phyloP scores from a whole-genome alignment of 2,888 invertebrate species.

The Limnephilus marmoratus region DNA sequence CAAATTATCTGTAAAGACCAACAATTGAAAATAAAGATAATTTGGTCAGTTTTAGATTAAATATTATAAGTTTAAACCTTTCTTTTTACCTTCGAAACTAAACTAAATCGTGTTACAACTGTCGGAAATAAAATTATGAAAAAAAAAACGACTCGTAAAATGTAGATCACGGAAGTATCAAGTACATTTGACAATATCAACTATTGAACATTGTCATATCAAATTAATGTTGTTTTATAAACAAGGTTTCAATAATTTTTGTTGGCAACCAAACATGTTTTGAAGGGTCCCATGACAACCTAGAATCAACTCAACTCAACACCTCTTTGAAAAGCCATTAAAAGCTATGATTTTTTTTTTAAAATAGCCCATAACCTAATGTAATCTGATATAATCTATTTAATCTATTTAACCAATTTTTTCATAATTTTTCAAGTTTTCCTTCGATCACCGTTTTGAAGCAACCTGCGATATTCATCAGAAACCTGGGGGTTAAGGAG shows the following conservation, averaged over 20 bases:
- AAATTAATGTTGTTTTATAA: background rate
- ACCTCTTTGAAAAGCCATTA: too few species aligned
- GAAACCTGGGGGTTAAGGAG: too few species aligned
- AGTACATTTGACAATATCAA: background rate
- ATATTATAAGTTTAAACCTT: background rate
- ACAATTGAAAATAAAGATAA: background rate
- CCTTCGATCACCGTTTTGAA: too few species aligned
- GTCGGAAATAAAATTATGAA: background rate
- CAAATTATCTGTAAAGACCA: background rate
- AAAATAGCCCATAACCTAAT: too few species aligned
- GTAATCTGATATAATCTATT: too few species aligned
- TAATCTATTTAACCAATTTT: too few species aligned
- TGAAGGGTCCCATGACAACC: too few species aligned
- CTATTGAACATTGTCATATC: background rate
- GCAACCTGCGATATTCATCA: too few species aligned
- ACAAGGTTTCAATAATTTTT: background rate
- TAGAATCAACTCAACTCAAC: too few species aligned
- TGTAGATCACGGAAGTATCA: background rate
- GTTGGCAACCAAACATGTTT: background rate
- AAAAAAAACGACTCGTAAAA: background rate
- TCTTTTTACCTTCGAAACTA: background rate
- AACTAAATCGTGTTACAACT: background rate
- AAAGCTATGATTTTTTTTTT: too few species aligned
- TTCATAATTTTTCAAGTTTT: too few species aligned
- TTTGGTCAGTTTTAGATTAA: background rate